Conservation (phyloP, 2,888 invertebrate species). For the Tillus elongatus region DNA sequence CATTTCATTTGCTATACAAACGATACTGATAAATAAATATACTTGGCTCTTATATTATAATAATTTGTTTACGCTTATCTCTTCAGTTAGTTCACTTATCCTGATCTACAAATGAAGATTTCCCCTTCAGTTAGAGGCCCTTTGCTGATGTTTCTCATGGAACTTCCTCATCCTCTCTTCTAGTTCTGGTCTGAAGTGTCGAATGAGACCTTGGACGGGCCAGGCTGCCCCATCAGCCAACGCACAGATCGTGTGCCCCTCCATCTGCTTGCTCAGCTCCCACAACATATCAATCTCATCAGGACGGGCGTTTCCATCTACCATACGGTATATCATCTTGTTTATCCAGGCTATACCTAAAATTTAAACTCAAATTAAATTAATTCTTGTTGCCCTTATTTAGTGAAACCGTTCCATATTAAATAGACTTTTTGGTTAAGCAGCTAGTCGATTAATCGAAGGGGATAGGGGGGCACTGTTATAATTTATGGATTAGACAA, state of each 20-base stretch:
- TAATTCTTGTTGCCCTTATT: too few relatives aligned
- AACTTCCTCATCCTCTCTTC: slow-evolving; percentile 70
- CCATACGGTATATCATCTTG: slow-evolving; percentile 16
- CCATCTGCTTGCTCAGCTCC: slow-evolving; percentile 95
- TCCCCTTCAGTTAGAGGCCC: slow-evolving; percentile 2
- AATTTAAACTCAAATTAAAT: not conserved
- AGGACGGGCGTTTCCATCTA: slow-evolving; percentile 57
- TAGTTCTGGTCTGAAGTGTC: slow-evolving; percentile 89
- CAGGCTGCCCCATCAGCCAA: slow-evolving; percentile 94
- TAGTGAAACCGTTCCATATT: too few relatives aligned
- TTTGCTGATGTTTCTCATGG: slow-evolving; percentile 29
- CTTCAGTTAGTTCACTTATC: too few relatives aligned
- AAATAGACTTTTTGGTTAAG: too few relatives aligned
- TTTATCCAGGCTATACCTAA: slow-evolving; percentile 14
- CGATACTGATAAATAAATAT: too few relatives aligned
- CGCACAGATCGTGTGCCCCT: slow-evolving; percentile 95
- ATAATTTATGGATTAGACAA: too few relatives aligned
- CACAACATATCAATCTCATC: slow-evolving; percentile 94
- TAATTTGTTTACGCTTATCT: too few relatives aligned
- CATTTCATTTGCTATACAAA: too few relatives aligned
- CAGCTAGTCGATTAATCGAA: too few relatives aligned
- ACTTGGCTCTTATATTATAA: too few relatives aligned
- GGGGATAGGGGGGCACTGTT: too few relatives aligned
- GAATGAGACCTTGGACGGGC: slow-evolving; percentile 91
- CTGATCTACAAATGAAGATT: too few relatives aligned